Conservation (phyloP, 1,140 invertebrate species). For the Drosophila kohkoa region DNA sequence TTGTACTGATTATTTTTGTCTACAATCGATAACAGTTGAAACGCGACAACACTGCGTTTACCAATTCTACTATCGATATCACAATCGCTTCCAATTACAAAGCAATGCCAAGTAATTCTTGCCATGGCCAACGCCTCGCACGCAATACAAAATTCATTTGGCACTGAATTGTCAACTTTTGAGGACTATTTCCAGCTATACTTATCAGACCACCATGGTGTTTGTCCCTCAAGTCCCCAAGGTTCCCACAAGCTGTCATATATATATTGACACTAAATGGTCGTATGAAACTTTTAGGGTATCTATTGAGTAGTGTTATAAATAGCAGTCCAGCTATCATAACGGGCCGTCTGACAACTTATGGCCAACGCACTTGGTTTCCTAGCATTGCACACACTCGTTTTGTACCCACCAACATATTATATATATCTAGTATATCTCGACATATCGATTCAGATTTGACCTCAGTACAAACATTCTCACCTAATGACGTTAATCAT, state of each 20-base stretch:
- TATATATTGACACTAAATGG: conserved; percentile 36
- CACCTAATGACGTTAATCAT: conserved; percentile 24
- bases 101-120: conserved; percentile 4
- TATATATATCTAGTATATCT: too few species aligned
- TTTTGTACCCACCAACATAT: too few species aligned
- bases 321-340: conserved; percentile 33
- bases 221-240: conserved; percentile 26
- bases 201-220: conserved; percentile 21
- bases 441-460: conserved; percentile 21
- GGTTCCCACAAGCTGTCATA: conserved; percentile 33
- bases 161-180: conserved; percentile 1
- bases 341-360: conserved; percentile 19
- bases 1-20: too few species aligned
- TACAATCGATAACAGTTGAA: neutral
- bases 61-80: neutral
- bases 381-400: too few species aligned
- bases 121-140: neutral
- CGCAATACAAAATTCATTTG: conserved; percentile 5
- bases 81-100: neutral
- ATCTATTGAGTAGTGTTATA: conserved; percentile 33
- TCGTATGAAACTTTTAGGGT: conserved; percentile 41
- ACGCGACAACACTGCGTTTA: too few species aligned
- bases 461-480: neutral
- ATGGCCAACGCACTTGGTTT: neutral
- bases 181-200: conserved; percentile 8